These are phyloP conservation scores for Pycnomerus fuliginosus DNA, from an alignment of 2,888 invertebrate genomes.

Conservation along the genomic window DNA sequence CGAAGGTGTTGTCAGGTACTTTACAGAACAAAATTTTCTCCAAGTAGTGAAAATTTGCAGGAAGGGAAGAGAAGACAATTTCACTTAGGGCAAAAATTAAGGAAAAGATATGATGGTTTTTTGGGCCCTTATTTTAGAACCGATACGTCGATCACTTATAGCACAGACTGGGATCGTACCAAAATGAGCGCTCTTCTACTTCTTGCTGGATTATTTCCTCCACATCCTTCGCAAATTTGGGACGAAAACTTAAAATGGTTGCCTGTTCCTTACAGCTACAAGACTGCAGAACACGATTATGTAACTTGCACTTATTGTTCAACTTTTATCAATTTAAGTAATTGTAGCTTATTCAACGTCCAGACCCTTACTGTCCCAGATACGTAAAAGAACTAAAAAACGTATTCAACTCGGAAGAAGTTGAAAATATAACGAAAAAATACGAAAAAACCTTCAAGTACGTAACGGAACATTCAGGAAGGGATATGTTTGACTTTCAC, in stretches of 20 bases:
- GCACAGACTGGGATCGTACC: conserved; percentile 67
- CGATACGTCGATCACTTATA: conserved; percentile 58
- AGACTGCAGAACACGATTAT: conserved; percentile 7
- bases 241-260: conserved; percentile 62
- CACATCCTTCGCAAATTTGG: conserved; percentile 57
- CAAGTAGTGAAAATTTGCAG: conserved; percentile 2
- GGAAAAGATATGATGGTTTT: conserved; percentile 60
- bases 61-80: conserved; percentile 39
- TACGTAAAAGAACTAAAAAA: conserved; percentile 25
- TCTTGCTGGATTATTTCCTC: conserved; percentile 67
- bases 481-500: conserved; percentile 13
- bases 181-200: conserved; percentile 66
- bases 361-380: conserved; percentile 25
- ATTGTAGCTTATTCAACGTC: conserved; percentile 18
- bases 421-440: conserved; percentile 15
- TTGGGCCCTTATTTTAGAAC: conserved; percentile 47
- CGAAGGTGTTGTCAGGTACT: conserved; percentile 56
- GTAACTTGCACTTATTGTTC: neutral
- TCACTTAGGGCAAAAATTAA: conserved; percentile 60
- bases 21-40: neutral
- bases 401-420: conserved; percentile 19
- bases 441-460: conserved; percentile 23
- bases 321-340: neutral
- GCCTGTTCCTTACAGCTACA: conserved; percentile 68
- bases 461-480: conserved; percentile 10